Conservation (phyloP, 2,113 vertebrate species). For the Dissostichus mawsoni region DNA sequence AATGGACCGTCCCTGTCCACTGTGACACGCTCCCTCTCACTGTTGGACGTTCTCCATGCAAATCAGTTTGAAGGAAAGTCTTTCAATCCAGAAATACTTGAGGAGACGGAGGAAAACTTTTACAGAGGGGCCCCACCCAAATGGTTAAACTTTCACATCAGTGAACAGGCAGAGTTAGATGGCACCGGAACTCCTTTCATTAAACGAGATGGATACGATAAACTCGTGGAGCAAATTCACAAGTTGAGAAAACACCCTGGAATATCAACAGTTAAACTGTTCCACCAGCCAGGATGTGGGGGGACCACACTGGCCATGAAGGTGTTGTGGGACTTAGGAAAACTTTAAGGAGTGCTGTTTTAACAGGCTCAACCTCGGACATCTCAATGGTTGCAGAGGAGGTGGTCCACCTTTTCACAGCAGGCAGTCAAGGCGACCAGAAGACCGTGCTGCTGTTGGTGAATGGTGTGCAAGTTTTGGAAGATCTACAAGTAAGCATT, state of each 20-base stretch:
- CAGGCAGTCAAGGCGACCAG: neutral
- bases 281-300: conserved; percentile 61
- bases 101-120: conserved; percentile 28
- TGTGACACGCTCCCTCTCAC: neutral
- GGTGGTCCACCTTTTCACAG: conserved; percentile 56
- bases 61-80: conserved; percentile 8
- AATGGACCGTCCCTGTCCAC: no score
- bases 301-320: conserved; percentile 72
- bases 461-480: conserved; percentile 10
- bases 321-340: conserved; percentile 59
- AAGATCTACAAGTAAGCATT: conserved; percentile 27
- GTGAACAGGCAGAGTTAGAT: conserved; percentile 9
- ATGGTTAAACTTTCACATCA: conserved; percentile 69
- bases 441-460: conserved; percentile 70
- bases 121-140: conserved; percentile 62
- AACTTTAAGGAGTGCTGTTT: conserved; percentile 59
- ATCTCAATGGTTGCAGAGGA: conserved; percentile 16
- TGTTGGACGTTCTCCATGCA: conserved; percentile 32
- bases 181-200: conserved; percentile 19
- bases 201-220: conserved; percentile 30
- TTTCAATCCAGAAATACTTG: fast-evolving
- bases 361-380: conserved; percentile 29
- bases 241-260: fast-evolving
- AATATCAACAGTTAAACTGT: conserved; percentile 9
- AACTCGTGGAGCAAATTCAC: fast-evolving